Percentiles rank a stretch among this genome's conserved stretches.
These are phyloP conservation scores for Gyrodactylus bullatarudis DNA, from an alignment of 1,140 invertebrate species.

Conservation along the genomic window DNA sequence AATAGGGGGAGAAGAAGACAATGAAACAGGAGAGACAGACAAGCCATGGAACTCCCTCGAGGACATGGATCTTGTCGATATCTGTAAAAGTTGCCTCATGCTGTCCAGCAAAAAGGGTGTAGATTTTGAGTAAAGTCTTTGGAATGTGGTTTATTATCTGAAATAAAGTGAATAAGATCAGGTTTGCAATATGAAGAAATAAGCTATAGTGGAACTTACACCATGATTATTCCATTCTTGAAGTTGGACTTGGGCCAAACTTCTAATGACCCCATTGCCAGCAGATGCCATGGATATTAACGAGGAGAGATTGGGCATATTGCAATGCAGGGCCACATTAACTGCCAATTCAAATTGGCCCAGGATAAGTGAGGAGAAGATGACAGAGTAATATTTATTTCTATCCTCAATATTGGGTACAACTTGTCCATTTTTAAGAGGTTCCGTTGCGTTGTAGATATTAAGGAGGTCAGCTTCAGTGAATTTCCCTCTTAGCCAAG, in stretches of 20 bases:
- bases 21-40: not conserved
- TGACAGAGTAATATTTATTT: not conserved
- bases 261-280: not conserved
- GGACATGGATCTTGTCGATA: not conserved
- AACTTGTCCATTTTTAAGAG: not conserved
- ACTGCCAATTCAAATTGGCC: not conserved
- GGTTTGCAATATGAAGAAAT: not conserved
- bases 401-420: not conserved
- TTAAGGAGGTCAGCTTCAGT: not conserved
- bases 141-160: not conserved
- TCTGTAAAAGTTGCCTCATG: not conserved
- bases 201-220: not conserved
- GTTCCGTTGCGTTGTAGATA: not conserved
- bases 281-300: not conserved
- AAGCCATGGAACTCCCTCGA: not conserved
- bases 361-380: not conserved
- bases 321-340: not conserved
- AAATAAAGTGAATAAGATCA: not conserved
- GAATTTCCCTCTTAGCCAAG: not conserved
- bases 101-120: not conserved
- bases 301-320: not conserved
- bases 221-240: not conserved
- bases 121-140: not conserved
- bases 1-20: not conserved
- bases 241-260: not conserved